Base-by-base conservation (phyloP, 1,140 invertebrate species). In the Scaptomyza pallida region DNA sequence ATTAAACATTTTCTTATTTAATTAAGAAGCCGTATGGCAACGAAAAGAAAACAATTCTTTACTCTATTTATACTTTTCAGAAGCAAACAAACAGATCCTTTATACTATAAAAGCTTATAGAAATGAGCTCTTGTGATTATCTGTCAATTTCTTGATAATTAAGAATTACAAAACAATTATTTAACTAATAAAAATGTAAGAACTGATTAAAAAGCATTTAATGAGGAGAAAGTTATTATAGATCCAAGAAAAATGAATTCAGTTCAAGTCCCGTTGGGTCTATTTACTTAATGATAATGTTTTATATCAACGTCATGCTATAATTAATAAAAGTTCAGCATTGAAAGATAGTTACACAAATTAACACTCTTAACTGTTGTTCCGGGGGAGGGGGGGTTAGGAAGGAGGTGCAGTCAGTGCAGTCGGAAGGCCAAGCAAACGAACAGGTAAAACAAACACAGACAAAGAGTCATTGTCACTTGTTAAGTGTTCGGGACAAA, bases 401-500 rank as follows among this genome's bases (percentile, higher is more conserved):
- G 23, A 26, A 5, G 3, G 23, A n/a, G n/a, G n/a, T n/a, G n/a
- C n/a, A n/a, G 12, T 9, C 19, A 21, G 19, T 21, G 45, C 41
- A 2, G 23, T n/a, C 10, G 23, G 13, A 50, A 12, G 23, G 45
- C 19, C 52, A 40, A 37, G 30, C 33, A 19, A 13, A 26, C 13
- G n/a, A 35, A 21, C 15, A 51, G 12, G 30, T 40, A 12, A 37
- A 40, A 40, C 60, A 35, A 72, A 62, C 72, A 59, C 62, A 77
- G 78, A 64, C 78, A 77, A 67, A 67, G 69, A 82, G 78, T 82
- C 78, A 73, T 77, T 81, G 78, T 82, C 73, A 57, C 57, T 64
- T 43, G 78, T 40, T 60, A 80, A 81, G 77, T 80, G 41, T 26
- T n/a, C n/a, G 44, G 23, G 44, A 74, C 63, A 77, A 77, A 72